Evolutionary conservation across 2,113 vertebrate genomes (phyloP).

Genomic region (Xyliphius kryptos): DNA sequence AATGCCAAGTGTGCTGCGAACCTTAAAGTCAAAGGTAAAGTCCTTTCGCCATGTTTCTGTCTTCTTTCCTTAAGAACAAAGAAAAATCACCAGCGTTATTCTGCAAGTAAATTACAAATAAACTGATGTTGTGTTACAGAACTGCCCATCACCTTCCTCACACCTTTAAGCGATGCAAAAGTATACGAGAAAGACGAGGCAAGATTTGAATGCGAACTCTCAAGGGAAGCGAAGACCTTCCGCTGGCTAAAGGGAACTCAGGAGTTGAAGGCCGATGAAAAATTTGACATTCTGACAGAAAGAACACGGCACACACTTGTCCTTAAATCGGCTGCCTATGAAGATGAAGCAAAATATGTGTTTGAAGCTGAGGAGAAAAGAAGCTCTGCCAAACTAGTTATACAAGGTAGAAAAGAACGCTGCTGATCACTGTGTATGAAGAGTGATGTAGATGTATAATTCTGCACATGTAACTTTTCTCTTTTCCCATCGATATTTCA

Average conservation of each 20-base stretch:
- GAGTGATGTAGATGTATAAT: constrained; percentile 3
- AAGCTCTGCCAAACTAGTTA: constrained; percentile 86
- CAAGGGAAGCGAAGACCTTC: constrained; percentile 83
- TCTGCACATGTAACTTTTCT: not conserved
- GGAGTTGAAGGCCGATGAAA: constrained; percentile 77
- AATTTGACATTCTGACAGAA: constrained; percentile 75
- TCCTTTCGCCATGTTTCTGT: constrained; percentile 25
- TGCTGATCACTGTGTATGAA: not conserved
- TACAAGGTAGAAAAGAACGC: constrained; percentile 75
- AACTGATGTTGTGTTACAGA: too few species aligned
- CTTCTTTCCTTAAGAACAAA: constrained; percentile 50
- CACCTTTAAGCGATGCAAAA: constrained; percentile 82
- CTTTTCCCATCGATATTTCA: too few species aligned
- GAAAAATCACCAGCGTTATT: too few species aligned
- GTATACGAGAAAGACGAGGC: constrained; percentile 96
- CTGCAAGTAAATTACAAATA: too few species aligned
- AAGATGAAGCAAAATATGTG: constrained; percentile 92
- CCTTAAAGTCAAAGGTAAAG: constrained; percentile 99
- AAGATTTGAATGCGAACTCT: constrained; percentile 89
- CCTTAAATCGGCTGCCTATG: constrained; percentile 84
- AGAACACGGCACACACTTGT: constrained; percentile 75
- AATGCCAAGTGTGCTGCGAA: constrained; percentile 90
- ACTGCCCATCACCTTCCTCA: constrained; percentile 85
- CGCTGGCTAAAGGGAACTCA: constrained; percentile 92
- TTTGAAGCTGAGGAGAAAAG: constrained; percentile 96